Evolutionary conservation across 2,113 vertebrate genomes (phyloP).

Genomic region (Xenus cinereus): DNA sequence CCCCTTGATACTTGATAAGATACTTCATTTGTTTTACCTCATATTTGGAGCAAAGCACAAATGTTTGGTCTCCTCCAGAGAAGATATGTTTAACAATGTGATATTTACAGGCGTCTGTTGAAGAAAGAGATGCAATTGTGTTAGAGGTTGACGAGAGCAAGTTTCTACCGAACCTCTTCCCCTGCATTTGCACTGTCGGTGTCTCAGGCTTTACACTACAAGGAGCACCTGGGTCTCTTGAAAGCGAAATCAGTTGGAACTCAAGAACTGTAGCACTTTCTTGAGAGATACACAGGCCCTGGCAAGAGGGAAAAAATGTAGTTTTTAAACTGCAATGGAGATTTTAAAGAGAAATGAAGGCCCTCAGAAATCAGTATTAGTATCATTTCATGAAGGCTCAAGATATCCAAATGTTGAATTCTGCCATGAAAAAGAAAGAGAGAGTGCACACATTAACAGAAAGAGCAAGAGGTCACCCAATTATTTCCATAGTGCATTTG

Average conservation of each 20-base stretch:
- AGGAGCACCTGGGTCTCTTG: background rate
- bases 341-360: background rate
- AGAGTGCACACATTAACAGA: background rate
- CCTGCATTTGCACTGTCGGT: background rate
- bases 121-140: background rate
- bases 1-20: background rate
- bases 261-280: background rate
- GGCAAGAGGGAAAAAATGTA: background rate
- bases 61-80: conserved; percentile 94
- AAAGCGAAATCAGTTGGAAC: background rate
- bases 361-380: background rate
- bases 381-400: background rate
- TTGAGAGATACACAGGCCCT: background rate
- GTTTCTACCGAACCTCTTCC: background rate
- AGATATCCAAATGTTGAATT: background rate
- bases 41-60: conserved; percentile 85
- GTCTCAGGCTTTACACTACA: background rate
- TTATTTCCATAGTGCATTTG: background rate
- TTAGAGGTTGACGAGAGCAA: background rate
- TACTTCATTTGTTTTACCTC: conserved; percentile 76
- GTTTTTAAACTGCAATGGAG: background rate
- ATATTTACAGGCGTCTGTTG: conserved; percentile 78
- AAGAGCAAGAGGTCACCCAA: background rate
- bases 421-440: background rate
- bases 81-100: conserved; percentile 87